Percentiles rank a stretch among this genome's conserved stretches.
Conservation (phyloP, 2,888 invertebrate genomes). For the Heliconius charithonia region DNA sequence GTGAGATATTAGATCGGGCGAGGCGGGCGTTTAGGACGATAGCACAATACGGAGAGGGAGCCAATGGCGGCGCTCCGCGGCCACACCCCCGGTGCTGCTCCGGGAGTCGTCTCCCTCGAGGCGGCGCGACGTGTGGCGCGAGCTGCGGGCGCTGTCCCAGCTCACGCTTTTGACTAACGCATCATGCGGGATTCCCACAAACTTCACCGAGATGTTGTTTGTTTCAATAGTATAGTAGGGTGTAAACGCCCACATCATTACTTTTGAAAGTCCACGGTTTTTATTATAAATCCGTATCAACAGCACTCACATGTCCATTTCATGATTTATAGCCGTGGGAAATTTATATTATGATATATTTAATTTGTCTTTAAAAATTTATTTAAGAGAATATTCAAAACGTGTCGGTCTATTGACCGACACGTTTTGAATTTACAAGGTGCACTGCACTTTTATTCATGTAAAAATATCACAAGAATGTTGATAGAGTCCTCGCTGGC, state of each 20-base stretch:
- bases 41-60: slow-evolving; percentile 47
- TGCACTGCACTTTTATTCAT: not conserved
- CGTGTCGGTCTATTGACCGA: too few relatives aligned
- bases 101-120: slow-evolving; percentile 46
- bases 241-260: slow-evolving; percentile 82
- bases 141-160: slow-evolving; percentile 54
- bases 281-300: slow-evolving; percentile 80
- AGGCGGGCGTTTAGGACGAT: slow-evolving; percentile 67
- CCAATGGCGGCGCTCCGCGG: slow-evolving; percentile 62
- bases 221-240: slow-evolving; percentile 70
- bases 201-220: slow-evolving; percentile 72
- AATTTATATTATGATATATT: slow-evolving; percentile 43
- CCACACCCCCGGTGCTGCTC: slow-evolving; percentile 58
- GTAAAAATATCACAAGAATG: slow-evolving; percentile 40
- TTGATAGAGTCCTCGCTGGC: slow-evolving; percentile 47
- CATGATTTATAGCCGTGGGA: slow-evolving; percentile 83
- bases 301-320: slow-evolving; percentile 72
- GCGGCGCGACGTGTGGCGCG: slow-evolving; percentile 46
- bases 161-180: slow-evolving; percentile 50
- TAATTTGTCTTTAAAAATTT: not conserved
- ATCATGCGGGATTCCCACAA: slow-evolving; percentile 82
- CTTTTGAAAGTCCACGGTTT: slow-evolving; percentile 74
- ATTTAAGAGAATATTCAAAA: not conserved
- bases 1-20: slow-evolving; percentile 59
- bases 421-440: not conserved